Conservation (phyloP, 2,888 invertebrate genomes). For the Malachius bipustulatus region DNA sequence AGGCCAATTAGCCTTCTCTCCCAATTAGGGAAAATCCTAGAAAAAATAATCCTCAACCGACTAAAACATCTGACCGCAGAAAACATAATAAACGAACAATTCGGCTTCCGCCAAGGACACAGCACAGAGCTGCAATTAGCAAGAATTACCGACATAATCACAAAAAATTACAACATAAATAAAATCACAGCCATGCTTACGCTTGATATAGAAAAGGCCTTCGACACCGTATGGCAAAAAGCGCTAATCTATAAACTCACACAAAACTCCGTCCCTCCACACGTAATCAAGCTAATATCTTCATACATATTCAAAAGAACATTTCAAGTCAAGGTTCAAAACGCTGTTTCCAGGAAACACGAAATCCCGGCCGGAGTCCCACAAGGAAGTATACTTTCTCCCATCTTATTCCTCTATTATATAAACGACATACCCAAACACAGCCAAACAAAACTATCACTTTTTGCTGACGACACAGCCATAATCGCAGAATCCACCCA, state of each 20-base stretch:
- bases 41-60: too few relatives aligned
- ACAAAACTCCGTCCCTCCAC: not conserved
- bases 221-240: too few relatives aligned
- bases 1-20: not conserved
- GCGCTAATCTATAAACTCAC: not conserved
- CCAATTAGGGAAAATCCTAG: too few relatives aligned
- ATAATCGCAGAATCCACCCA: not conserved
- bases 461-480: conserved; percentile 1
- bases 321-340: not conserved
- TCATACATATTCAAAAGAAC: conserved; percentile 1
- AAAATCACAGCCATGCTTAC: conserved; percentile 1
- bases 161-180: not conserved
- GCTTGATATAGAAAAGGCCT: too few relatives aligned
- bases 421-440: not conserved
- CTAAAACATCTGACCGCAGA: not conserved
- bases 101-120: not conserved
- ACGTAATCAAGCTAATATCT: not conserved
- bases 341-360: not conserved
- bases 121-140: conserved; percentile 3
- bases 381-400: not conserved
- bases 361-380: too few relatives aligned
- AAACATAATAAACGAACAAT: not conserved
- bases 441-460: not conserved
- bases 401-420: not conserved
- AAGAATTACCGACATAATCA: not conserved